Conservation (phyloP, 2,888 invertebrate genomes). For the Halictus quadricinctus region DNA sequence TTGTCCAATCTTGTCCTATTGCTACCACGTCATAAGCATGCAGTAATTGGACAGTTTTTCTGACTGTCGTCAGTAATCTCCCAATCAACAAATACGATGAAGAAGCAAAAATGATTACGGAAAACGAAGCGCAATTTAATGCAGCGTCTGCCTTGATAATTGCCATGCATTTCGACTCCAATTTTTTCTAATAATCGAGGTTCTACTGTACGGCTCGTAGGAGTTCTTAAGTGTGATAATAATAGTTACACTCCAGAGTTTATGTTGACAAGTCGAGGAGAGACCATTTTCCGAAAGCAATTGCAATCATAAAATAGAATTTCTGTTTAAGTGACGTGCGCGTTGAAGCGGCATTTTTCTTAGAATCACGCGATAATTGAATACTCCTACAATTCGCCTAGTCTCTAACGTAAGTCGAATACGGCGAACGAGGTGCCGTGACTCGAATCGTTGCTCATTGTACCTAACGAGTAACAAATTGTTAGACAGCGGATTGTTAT, state of each 20-base stretch:
- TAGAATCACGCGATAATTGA: constrained; percentile 18
- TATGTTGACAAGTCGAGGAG: not conserved
- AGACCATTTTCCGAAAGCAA: constrained; percentile 10
- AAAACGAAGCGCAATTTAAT: not conserved
- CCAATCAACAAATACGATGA: too few relatives aligned
- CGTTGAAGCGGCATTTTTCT: not conserved
- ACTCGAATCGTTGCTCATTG: not conserved
- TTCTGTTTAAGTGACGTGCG: not conserved
- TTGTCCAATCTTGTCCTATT: too few relatives aligned
- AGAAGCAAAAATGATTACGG: not conserved
- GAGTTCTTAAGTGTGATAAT: not conserved
- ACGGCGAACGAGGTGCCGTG: not conserved
- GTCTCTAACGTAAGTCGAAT: constrained; percentile 21
- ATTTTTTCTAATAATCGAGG: not conserved
- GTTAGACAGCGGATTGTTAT: not conserved
- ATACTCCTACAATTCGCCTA: constrained; percentile 34
- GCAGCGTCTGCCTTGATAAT: not conserved
- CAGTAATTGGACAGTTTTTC: too few relatives aligned
- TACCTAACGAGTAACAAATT: not conserved
- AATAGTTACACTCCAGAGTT: not conserved
- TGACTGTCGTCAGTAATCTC: not conserved
- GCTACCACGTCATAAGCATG: not conserved
- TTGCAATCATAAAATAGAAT: not conserved
- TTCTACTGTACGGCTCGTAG: not conserved
- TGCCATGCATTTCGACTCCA: not conserved